Conservation (phyloP, 2,113 vertebrate species). For the Pollimyrus isidori region DNA sequence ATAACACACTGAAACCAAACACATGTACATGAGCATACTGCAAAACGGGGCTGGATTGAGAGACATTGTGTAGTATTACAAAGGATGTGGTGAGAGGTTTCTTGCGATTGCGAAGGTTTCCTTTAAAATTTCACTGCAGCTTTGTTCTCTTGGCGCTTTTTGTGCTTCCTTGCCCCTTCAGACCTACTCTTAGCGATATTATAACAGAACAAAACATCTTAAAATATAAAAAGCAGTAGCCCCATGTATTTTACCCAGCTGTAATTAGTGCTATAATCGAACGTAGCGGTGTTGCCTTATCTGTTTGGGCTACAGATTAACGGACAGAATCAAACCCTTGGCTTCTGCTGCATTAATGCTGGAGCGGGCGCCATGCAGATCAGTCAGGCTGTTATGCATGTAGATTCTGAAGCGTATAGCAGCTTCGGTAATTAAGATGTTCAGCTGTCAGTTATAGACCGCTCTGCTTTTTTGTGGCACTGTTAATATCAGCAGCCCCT, state of each 20-base stretch:
- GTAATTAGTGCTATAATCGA: neutral
- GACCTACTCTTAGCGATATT: neutral
- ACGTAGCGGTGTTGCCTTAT: neutral
- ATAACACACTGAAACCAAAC: neutral
- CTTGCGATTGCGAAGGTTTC: neutral
- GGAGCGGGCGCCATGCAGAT: neutral
- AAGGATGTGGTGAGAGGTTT: constrained; percentile 25
- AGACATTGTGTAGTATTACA: constrained; percentile 1
- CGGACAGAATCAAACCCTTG: neutral
- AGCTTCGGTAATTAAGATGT: neutral
- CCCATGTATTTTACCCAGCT: neutral
- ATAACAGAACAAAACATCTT: neutral
- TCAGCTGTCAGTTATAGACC: neutral
- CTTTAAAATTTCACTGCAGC: neutral
- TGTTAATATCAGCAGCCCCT: neutral
- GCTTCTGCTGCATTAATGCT: neutral
- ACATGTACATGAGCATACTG: neutral
- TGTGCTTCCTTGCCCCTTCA: neutral
- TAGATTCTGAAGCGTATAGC: neutral
- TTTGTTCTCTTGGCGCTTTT: neutral
- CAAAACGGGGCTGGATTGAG: neutral
- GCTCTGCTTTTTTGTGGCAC: neutral
- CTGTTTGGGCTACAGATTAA: neutral
- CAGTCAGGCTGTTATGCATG: neutral
- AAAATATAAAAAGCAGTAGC: neutral